Evolutionary conservation across 2,797 vertebrate species (phyloP).

Genomic region (Erethizon dorsatum): DNA sequence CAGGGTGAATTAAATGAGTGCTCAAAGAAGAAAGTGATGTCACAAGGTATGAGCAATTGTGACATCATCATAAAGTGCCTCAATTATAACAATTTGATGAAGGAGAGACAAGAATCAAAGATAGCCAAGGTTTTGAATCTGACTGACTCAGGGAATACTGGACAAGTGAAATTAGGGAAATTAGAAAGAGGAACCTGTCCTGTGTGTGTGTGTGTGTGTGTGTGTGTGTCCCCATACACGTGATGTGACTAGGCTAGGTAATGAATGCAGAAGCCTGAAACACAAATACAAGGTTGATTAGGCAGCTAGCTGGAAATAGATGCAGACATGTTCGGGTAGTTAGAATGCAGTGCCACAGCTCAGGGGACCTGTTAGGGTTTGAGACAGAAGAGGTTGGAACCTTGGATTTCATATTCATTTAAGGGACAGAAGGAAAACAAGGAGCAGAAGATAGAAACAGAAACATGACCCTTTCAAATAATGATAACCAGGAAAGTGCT

Average conservation of each 20-base stretch:
- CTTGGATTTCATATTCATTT: constrained; percentile 20
- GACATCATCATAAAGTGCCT: background rate
- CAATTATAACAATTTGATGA: background rate
- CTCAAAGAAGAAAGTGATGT: background rate
- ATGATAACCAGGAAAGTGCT: background rate
- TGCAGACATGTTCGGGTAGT: background rate
- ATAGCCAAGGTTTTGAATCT: background rate
- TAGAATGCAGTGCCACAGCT: background rate
- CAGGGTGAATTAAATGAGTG: background rate
- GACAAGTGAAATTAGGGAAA: background rate
- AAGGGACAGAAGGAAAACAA: constrained; percentile 32
- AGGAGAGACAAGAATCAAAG: background rate
- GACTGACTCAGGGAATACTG: background rate
- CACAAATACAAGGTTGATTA: constrained; percentile 63
- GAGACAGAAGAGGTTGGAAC: constrained; percentile 49
- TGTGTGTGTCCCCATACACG: background rate
- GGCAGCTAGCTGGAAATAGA: constrained; percentile 45
- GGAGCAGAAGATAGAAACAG: background rate
- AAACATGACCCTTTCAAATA: constrained; percentile 17
- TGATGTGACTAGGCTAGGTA: background rate
- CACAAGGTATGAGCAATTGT: background rate
- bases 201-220: too few relatives aligned
- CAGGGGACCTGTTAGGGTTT: background rate
- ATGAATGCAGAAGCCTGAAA: constrained; percentile 37
- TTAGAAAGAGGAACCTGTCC: background rate